Evolutionary conservation across 1,140 invertebrate genomes (phyloP), one percentile per base, ranked within the genome.

Genomic region (Ceratina calcarata): DNA sequence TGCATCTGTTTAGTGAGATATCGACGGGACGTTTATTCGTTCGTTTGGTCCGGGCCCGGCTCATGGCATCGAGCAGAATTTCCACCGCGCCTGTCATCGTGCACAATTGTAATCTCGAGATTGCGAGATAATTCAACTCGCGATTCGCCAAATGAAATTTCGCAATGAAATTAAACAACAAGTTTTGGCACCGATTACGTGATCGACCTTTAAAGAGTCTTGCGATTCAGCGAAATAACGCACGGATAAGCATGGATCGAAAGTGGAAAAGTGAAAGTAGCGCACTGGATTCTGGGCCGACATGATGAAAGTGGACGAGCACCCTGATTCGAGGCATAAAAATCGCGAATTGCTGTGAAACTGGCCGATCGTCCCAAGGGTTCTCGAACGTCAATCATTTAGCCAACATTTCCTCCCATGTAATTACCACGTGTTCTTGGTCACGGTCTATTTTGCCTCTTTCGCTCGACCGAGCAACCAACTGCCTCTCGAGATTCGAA

Each of bases 231-330:
- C 62, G 18, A 55, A 37, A 20, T 49, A 22, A 55, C 15, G 32
- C 32, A 27, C 0, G 62, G 8, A 13, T 0, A 20, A 24, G 78
- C 65, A 58, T 45, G 72, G 76, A 89, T 87, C 85, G 88, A 91
- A 90, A 90, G 88, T 90, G 75, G 60, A 72, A 45, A 65, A 78
- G 85, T 82, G 83, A 91, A 88, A 88, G 86, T 88, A 83, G 61
- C 72, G 37, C 62, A 68, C 68, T 77, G 22, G 80, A 71, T 71
- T 8, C 16, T 3, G n/a, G 37, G 76, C 78, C 82, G 79, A 70
- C 0, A 66, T 60, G 66, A 82, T 83, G 79, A 81, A 81, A 81
- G 79, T 75, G 18, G 22, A 58, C 22, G 51, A 20, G 37, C 32
- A 3, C 10, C 49, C 22, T 12, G 53, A 12, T 13, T 1, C 2